Base-by-base conservation (phyloP, 2,797 vertebrate genomes). In the Microcaecilia unicolor region DNA sequence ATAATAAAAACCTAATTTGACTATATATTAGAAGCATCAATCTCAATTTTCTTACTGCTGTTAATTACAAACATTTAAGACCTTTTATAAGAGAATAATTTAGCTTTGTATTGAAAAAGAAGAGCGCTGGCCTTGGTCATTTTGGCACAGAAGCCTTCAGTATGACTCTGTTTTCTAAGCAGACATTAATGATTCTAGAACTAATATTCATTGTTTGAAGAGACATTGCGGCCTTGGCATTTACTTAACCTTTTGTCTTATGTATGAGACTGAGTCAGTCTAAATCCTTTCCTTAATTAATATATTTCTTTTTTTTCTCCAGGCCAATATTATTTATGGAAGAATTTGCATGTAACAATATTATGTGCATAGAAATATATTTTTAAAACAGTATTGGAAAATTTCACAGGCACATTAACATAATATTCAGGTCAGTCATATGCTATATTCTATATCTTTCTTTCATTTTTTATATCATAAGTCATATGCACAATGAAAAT, bases 181-280 rank as follows among this genome's bases (percentile, higher is more conserved):
- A 92, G 90, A 92, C 89, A 86, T 87, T 76, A 84, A 88, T 92
- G 90, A 95, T 92, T 93, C 90, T 89, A 92, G 93, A 97, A 91
- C 91, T 96, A 97, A 97, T 93, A 97, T 91, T 89, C 89, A 90
- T 92, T 96, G 92, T 97, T 96, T 95, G 93, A 92, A 89, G 90
- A 93, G 90, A 85, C 88, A 90, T 81, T 72, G 83, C 76, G 73
- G 87, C 84, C 86, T 86, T 97, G 92, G 88, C 91, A 97, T 97
- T 97, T 97, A 92, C 91, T 96, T 97, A 97, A 97, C 93, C 93
- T 97, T 97, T 93, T 91, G 88, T 93, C 87, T 92, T 84, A 83
- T 88, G 87, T 86, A 88, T 89, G 83, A 92, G 88, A 78, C 80
- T 81, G 85, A 93, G 87, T 92, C 88, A 87, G 88, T 78, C 87